phyloP scores from a whole-genome alignment of 2,113 vertebrate species.

The Trichomycterus rosablanca region DNA sequence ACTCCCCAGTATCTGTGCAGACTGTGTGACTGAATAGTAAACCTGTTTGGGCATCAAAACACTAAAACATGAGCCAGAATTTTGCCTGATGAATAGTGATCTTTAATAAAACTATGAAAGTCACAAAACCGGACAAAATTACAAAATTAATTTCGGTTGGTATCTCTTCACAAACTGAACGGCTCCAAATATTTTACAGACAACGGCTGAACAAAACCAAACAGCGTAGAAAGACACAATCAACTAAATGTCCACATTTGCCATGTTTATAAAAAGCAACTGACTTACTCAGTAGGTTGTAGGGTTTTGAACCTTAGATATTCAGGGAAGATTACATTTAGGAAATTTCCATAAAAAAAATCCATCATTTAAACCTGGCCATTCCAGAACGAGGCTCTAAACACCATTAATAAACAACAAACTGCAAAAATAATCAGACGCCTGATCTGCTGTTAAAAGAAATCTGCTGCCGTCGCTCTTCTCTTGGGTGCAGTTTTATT shows the following conservation, averaged over 20 bases:
- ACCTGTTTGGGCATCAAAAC: too few species aligned
- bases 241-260: neutral
- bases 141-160: neutral
- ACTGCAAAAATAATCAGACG: too few species aligned
- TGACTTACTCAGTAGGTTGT: too few species aligned
- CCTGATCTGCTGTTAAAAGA: slow-evolving; percentile 67
- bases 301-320: too few species aligned
- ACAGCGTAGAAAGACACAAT: neutral
- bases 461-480: slow-evolving; percentile 53
- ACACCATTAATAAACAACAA: too few species aligned
- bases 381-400: neutral
- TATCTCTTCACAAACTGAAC: neutral
- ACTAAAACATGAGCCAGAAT: too few species aligned
- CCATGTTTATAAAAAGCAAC: neutral
- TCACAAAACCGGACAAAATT: neutral
- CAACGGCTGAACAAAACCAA: neutral
- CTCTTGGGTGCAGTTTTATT: slow-evolving; percentile 36
- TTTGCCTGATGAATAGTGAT: too few species aligned
- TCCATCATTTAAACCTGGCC: too few species aligned
- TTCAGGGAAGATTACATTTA: too few species aligned
- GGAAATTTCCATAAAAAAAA: too few species aligned
- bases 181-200: neutral
- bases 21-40: too few species aligned
- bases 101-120: neutral
- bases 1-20: too few species aligned